Conservation (phyloP, 2,888 invertebrate genomes). For the Dicranocentrus wangi region DNA sequence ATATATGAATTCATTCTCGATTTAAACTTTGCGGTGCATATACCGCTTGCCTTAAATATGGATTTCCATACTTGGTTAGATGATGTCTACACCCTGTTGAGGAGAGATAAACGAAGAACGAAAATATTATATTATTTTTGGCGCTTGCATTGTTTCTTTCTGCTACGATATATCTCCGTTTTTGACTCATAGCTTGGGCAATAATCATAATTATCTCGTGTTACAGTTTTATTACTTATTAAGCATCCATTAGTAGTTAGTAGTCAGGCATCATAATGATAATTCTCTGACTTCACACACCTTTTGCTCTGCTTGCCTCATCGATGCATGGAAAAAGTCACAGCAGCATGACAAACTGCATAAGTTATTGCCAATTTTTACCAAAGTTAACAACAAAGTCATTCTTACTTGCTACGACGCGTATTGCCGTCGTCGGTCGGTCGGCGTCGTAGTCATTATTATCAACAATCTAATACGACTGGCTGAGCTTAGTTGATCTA, state of each 20-base stretch:
- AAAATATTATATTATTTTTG: neutral
- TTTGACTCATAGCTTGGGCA: slow-evolving; percentile 24
- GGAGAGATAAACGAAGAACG: no score
- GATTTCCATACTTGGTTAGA: slow-evolving; percentile 1
- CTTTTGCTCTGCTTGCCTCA: slow-evolving; percentile 1
- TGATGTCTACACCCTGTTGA: no score
- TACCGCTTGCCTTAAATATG: neutral
- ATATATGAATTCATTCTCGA: neutral
- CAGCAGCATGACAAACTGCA: slow-evolving; percentile 15
- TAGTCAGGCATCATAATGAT: neutral
- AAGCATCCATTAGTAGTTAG: slow-evolving; percentile 16
- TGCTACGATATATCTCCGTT: slow-evolving; percentile 6
- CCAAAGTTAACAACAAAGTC: neutral
- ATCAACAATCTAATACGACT: no score
- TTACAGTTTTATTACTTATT: slow-evolving; percentile 39
- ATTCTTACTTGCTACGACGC: neutral
- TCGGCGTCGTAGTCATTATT: neutral
- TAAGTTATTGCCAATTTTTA: slow-evolving; percentile 53
- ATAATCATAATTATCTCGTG: slow-evolving; percentile 46
- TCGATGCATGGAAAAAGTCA: slow-evolving; percentile 29
- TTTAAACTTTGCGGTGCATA: no score
- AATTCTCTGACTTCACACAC: neutral
- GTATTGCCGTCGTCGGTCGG: neutral
- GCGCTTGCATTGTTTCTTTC: neutral
- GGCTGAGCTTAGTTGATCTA: slow-evolving; percentile 31